A percentile compares a stretch with the other conserved stretches of the same genome.
These are phyloP conservation scores for Vollenhovia emeryi DNA, from an alignment of 1,140 invertebrate genomes.

Conservation along the genomic window DNA sequence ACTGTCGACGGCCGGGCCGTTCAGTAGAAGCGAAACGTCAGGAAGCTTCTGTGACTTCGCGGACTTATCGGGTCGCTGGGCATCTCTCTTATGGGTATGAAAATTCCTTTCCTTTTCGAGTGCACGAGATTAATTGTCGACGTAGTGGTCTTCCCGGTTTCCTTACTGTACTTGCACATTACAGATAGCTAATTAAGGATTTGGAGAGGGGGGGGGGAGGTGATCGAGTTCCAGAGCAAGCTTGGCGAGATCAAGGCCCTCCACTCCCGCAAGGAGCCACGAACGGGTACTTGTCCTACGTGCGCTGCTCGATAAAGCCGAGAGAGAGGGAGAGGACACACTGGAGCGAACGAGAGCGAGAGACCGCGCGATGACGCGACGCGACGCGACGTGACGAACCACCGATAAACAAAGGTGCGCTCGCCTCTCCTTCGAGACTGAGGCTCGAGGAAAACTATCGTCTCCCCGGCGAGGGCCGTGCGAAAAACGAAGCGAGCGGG, in stretches of 20 bases:
- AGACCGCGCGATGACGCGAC: background rate
- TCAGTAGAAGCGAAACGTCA: conserved; percentile 81
- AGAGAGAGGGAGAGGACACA: background rate
- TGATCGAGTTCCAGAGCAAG: conserved; percentile 56
- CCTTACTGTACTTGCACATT: conserved; percentile 83
- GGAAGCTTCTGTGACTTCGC: conserved; percentile 76
- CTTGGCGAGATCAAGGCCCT: background rate
- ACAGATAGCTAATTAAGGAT: conserved; percentile 78
- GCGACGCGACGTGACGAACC: background rate
- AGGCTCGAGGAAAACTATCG: conserved; percentile 9
- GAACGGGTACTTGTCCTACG: background rate
- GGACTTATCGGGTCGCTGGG: conserved; percentile 88
- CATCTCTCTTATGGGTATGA: conserved; percentile 93
- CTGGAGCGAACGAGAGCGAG: background rate
- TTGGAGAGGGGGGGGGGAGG: background rate
- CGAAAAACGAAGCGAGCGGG: no score
- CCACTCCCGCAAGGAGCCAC: background rate
- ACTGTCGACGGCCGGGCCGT: conserved; percentile 49
- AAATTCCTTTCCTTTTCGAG: conserved; percentile 92
- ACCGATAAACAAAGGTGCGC: conserved; percentile 20
- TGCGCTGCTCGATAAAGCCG: background rate
- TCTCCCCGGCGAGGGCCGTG: conserved; percentile 21
- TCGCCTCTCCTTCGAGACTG: background rate
- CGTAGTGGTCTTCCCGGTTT: conserved; percentile 80
- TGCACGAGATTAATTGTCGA: conserved; percentile 87